Percentiles rank a stretch among this genome's conserved stretches.
These are phyloP conservation scores for Troides aeacus DNA, from an alignment of 2,888 invertebrate species.

Conservation along the genomic window DNA sequence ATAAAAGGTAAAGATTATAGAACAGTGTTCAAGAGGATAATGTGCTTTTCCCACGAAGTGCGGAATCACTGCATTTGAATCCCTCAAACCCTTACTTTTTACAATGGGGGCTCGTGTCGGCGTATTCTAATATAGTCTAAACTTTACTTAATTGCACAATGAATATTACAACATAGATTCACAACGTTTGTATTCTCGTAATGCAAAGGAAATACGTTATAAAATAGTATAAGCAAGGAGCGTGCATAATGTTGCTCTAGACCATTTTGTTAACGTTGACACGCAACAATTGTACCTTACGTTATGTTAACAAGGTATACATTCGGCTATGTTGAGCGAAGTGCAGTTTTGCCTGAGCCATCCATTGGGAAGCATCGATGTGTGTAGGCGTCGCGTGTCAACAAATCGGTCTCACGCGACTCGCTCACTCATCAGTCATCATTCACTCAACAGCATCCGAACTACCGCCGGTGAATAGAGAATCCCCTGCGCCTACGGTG, in stretches of 20 bases:
- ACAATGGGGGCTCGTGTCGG: slow-evolving; percentile 28
- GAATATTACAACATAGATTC: slow-evolving; percentile 2
- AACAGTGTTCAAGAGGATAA: background rate
- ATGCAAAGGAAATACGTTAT: slow-evolving; percentile 1
- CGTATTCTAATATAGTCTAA: slow-evolving; percentile 31
- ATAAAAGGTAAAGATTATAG: background rate
- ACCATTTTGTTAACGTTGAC: background rate
- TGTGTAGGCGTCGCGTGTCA: slow-evolving; percentile 42
- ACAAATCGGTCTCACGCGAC: slow-evolving; percentile 43
- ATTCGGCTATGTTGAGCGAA: background rate
- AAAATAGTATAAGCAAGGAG: slow-evolving; percentile 21
- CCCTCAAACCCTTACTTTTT: slow-evolving; percentile 31
- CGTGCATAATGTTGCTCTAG: background rate
- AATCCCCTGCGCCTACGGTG: slow-evolving; percentile 33
- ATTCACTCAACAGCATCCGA: slow-evolving; percentile 35
- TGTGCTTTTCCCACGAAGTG: slow-evolving; percentile 32
- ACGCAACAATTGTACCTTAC: background rate
- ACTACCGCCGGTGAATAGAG: slow-evolving; percentile 35
- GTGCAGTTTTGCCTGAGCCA: slow-evolving; percentile 1
- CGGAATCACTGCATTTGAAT: slow-evolving; percentile 29
- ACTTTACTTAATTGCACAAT: slow-evolving; percentile 35
- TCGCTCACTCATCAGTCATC: slow-evolving; percentile 37
- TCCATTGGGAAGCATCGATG: slow-evolving; percentile 35
- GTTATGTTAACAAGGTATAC: background rate
- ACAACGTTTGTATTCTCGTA: slow-evolving; percentile 10